phyloP scores from a whole-genome alignment of 2,113 vertebrate genomes.

The Macroglossus sobrinus region DNA sequence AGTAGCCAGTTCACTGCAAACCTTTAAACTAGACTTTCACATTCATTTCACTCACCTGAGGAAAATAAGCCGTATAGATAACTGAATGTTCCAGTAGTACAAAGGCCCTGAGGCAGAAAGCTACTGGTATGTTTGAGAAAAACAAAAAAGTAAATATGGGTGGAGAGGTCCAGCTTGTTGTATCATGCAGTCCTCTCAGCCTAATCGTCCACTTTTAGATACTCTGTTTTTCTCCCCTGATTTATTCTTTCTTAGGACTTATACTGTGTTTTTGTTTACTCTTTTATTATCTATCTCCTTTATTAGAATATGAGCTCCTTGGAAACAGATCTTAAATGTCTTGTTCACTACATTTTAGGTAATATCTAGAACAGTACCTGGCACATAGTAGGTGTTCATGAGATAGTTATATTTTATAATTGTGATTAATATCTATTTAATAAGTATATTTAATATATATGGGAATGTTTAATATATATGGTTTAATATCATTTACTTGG shows the following conservation, averaged over 20 bases:
- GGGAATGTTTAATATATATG: not conserved
- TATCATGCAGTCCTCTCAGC: not conserved
- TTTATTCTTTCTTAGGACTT: not conserved
- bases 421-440: not conserved
- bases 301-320: not conserved
- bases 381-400: not conserved
- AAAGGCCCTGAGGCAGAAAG: not conserved
- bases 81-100: not conserved
- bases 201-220: not conserved
- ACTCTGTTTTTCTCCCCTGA: not conserved
- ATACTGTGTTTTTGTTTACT: not conserved
- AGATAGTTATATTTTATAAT: not conserved
- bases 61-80: not conserved
- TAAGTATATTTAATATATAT: not conserved
- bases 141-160: not conserved
- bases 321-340: not conserved
- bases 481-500: not conserved
- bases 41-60: not conserved
- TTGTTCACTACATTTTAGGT: not conserved
- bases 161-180: not conserved
- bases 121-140: not conserved
- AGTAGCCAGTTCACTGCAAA: not conserved
- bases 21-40: not conserved
- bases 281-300: not conserved
- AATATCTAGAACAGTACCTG: not conserved